phyloP scores from a whole-genome alignment of 2,797 vertebrate genomes.

The Amazona finschi region DNA sequence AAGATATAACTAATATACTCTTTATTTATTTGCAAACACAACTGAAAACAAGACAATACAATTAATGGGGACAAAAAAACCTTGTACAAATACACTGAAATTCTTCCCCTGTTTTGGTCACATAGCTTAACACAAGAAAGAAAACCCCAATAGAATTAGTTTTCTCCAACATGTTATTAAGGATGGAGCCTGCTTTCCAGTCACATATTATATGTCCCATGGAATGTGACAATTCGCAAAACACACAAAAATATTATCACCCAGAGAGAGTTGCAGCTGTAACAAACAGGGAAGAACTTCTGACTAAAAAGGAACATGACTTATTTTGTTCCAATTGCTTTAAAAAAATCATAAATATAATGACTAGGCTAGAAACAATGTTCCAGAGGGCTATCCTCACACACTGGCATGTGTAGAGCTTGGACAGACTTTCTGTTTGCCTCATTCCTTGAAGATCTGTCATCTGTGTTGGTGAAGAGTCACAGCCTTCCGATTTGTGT shows the following conservation, averaged over 20 bases:
- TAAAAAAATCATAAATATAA: neutral
- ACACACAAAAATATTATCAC: neutral
- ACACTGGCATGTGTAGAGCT: neutral
- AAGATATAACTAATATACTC: neutral
- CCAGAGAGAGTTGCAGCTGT: neutral
- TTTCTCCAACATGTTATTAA: neutral
- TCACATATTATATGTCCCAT: neutral
- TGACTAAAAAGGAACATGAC: conserved; percentile 8
- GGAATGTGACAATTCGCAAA: neutral
- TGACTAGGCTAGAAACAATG: conserved; percentile 15
- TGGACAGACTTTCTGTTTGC: neutral
- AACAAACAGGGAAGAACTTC: neutral
- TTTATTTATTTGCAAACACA: conserved; percentile 41
- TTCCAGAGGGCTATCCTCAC: neutral
- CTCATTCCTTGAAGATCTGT: conserved; percentile 33
- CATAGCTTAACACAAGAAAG: neutral
- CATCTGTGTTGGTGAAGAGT: neutral
- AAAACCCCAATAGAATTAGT: neutral
- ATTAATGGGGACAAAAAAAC: neutral
- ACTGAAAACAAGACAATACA: neutral
- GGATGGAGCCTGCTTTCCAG: neutral
- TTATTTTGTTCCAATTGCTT: neutral
- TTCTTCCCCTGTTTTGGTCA: neutral
- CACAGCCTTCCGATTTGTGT: neutral
- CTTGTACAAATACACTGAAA: neutral